Conservation (phyloP, 2,797 vertebrate genomes). For the Valencia hispanica region DNA sequence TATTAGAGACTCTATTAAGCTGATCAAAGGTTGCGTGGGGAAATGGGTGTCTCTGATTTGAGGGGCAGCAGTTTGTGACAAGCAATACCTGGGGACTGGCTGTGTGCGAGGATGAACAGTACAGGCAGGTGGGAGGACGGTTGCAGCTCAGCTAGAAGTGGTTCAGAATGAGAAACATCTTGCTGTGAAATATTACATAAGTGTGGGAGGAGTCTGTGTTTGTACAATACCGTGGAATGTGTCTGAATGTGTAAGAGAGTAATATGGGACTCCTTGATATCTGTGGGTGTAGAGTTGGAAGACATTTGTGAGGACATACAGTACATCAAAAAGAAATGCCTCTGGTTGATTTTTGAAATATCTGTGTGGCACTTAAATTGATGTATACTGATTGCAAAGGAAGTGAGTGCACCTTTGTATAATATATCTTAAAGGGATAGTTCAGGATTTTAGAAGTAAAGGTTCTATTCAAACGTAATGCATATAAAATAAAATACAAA, state of each 20-base stretch:
- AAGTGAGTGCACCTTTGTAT: neutral
- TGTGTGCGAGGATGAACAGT: conserved; percentile 62
- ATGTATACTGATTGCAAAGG: neutral
- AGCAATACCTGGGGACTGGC: conserved; percentile 28
- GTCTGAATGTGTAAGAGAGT: conserved; percentile 23
- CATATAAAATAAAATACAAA: neutral
- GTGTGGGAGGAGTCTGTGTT: neutral
- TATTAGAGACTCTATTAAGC: conserved; percentile 20
- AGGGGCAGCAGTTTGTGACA: conserved; percentile 53
- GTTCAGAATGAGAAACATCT: conserved; percentile 18
- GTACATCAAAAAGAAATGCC: conserved; percentile 35
- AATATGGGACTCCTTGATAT: conserved; percentile 6
- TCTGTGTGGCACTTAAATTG: conserved; percentile 9
- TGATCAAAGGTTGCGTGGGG: conserved; percentile 22
- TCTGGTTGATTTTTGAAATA: conserved; percentile 23
- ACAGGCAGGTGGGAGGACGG: conserved; percentile 51
- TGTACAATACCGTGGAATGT: conserved; percentile 26
- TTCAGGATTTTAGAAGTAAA: neutral
- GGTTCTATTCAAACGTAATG: neutral
- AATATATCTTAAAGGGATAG: neutral
- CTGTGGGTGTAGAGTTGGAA: neutral
- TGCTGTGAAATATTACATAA: conserved; percentile 12
- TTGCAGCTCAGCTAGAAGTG: conserved; percentile 1
- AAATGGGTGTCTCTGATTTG: conserved; percentile 65
- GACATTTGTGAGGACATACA: conserved; percentile 15